phyloP scores from a whole-genome alignment of 2,113 vertebrate species.

The Saccopteryx leptura region DNA sequence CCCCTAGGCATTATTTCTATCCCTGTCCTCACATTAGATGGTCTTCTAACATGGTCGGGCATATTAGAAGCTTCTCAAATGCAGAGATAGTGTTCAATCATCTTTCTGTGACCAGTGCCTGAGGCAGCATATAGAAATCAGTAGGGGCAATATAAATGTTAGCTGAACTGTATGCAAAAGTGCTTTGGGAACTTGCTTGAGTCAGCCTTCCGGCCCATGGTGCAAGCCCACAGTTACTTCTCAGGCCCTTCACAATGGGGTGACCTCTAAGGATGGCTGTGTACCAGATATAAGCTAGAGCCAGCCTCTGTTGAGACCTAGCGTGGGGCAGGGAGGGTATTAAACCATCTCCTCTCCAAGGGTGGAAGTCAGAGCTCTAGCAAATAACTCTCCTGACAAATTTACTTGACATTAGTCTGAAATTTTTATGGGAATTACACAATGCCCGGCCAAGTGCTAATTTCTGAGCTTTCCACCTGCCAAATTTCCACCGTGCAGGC shows the following conservation, averaged over 20 bases:
- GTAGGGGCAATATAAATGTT: too few relatives aligned
- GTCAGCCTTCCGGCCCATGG: neutral
- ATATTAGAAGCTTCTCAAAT: neutral
- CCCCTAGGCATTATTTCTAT: neutral
- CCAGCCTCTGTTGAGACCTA: neutral
- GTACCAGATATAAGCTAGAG: neutral
- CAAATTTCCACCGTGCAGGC: conserved; percentile 48
- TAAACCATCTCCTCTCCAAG: neutral
- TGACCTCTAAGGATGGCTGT: neutral
- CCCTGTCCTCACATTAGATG: neutral
- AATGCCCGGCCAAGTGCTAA: conserved; percentile 19
- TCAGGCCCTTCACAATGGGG: neutral
- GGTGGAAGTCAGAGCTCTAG: neutral
- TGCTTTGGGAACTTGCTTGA: neutral
- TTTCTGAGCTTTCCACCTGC: conserved; percentile 52
- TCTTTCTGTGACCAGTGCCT: neutral
- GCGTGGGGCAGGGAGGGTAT: neutral
- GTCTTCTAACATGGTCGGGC: neutral
- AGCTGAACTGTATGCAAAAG: neutral
- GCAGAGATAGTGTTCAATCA: neutral
- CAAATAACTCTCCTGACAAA: conserved; percentile 39
- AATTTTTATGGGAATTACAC: conserved; percentile 30
- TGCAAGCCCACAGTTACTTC: neutral
- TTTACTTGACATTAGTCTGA: neutral
- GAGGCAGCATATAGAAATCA: neutral